phyloP scores from a whole-genome alignment of 2,888 invertebrate genomes.

The Thymelicus acteon region DNA sequence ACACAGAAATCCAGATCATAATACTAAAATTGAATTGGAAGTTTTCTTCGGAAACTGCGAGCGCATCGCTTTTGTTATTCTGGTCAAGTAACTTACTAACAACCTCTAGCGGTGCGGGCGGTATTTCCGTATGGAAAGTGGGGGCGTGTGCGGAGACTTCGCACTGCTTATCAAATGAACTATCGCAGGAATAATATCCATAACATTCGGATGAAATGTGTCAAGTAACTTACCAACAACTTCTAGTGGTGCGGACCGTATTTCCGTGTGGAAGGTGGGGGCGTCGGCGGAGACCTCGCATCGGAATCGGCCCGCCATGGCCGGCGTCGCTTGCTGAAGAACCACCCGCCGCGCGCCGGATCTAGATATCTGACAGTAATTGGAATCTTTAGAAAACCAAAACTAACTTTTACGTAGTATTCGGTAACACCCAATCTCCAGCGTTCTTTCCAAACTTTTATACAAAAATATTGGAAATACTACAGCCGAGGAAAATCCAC shows the following conservation, averaged over 20 bases:
- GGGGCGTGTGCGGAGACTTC: conserved; percentile 91
- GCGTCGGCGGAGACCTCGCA: conserved; percentile 91
- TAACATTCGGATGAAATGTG: neutral
- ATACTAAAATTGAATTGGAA: too few relatives aligned
- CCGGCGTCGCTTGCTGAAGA: conserved; percentile 87
- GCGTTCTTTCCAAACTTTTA: too few relatives aligned
- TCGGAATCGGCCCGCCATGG: conserved; percentile 89
- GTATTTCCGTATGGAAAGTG: conserved; percentile 88
- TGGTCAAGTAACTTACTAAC: conserved; percentile 81
- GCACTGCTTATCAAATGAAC: conserved; percentile 61
- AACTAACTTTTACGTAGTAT: neutral
- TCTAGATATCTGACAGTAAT: conserved; percentile 71
- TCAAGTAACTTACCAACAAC: conserved; percentile 86
- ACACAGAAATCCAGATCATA: too few relatives aligned
- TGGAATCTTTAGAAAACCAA: neutral
- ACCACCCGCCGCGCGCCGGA: conserved; percentile 88
- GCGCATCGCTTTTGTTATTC: neutral
- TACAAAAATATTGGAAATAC: too few relatives aligned
- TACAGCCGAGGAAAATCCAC: too few relatives aligned
- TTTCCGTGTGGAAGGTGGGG: conserved; percentile 89
- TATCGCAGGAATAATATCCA: too few relatives aligned
- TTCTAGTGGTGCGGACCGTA: conserved; percentile 88
- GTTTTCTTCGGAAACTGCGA: too few relatives aligned
- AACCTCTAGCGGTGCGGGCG: conserved; percentile 88
- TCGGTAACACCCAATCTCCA: too few relatives aligned